Percentiles rank a stretch among this genome's conserved stretches.
Conservation (phyloP, 2,888 invertebrate genomes). For the Oithona nana region DNA sequence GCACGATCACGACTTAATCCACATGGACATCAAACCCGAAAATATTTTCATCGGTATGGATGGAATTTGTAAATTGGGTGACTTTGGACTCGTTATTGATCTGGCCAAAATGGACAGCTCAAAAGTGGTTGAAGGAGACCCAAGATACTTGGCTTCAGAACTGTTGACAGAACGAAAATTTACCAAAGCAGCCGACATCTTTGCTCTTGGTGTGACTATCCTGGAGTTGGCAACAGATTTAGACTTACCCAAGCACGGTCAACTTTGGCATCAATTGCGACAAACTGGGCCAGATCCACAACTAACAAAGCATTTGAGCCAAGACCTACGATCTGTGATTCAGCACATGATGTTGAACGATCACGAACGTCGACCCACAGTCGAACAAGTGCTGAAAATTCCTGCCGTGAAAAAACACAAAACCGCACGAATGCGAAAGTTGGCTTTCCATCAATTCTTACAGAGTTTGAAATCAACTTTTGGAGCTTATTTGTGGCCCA, state of each 20-base stretch:
- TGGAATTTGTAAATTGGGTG: constrained; percentile 45
- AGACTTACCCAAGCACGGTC: constrained; percentile 45
- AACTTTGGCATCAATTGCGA: constrained; percentile 45
- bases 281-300: constrained; percentile 20
- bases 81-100: constrained; percentile 52
- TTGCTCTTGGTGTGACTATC: constrained; percentile 50
- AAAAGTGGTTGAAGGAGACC: constrained; percentile 33
- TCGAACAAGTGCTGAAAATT: constrained; percentile 33
- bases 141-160: constrained; percentile 53
- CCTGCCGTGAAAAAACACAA: constrained; percentile 25
- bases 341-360: constrained; percentile 38
- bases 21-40: constrained; percentile 56
- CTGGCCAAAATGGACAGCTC: constrained; percentile 27
- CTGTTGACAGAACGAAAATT: constrained; percentile 35
- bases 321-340: constrained; percentile 35
- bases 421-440: neutral
- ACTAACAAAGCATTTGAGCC: constrained; percentile 27
- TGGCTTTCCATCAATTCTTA: neutral
- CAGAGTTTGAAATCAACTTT: neutral
- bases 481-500: neutral
- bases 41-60: constrained; percentile 48
- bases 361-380: constrained; percentile 34
- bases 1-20: constrained; percentile 45
- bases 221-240: constrained; percentile 49
- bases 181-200: constrained; percentile 42